Percentiles rank a stretch among this genome's conserved stretches.
phyloP scores from a whole-genome alignment of 2,888 invertebrate species.

The Neuroscelio doddi region DNA sequence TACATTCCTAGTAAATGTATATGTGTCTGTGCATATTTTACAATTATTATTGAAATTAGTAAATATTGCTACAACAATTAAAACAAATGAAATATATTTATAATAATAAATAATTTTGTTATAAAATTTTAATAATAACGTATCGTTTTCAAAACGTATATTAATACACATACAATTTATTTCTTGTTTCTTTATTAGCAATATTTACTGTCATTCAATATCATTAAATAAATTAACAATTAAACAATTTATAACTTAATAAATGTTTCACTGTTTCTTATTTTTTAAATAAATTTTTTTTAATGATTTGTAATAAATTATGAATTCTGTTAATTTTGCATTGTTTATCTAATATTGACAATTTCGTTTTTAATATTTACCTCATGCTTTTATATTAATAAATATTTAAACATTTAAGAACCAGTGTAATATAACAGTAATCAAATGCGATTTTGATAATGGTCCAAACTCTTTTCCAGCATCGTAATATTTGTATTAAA shows the following conservation, averaged over 20 bases:
- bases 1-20: too few species aligned
- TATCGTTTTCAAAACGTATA: too few species aligned
- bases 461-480: conserved; percentile 32
- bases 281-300: not conserved
- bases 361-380: conserved; percentile 7
- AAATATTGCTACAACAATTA: too few species aligned
- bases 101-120: too few species aligned
- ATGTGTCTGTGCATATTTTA: too few species aligned
- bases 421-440: conserved; percentile 45
- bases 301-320: not conserved
- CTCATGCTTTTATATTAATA: conserved; percentile 4
- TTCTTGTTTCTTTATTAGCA: too few species aligned
- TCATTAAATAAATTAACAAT: too few species aligned
- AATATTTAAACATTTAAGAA: conserved; percentile 47
- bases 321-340: not conserved
- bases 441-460: conserved; percentile 41
- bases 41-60: too few species aligned
- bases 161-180: too few species aligned
- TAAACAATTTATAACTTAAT: not conserved
- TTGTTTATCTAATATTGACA: not conserved
- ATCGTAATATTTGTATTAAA: conserved; percentile 2
- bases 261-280: not conserved
- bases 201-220: too few species aligned
- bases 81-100: too few species aligned
- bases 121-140: too few species aligned